These are phyloP conservation scores for Ophioderma brevispina DNA, from an alignment of 35 echinoderm and acorn worm genomes.

Conservation along the genomic window DNA sequence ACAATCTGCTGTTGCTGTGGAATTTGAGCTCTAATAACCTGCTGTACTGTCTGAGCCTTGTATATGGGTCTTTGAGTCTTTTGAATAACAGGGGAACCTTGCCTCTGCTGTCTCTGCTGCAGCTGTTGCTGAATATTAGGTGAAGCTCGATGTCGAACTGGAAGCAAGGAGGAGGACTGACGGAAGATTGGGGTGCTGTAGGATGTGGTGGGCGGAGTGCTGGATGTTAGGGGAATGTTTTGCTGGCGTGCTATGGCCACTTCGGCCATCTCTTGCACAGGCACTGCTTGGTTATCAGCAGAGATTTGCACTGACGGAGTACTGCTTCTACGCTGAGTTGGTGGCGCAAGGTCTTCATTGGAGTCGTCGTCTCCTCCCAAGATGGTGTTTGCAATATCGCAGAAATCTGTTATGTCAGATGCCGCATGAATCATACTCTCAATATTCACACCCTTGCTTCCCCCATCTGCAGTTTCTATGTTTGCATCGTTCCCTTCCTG, in stretches of 20 bases:
- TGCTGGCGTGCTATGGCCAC: neutral
- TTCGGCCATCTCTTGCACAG: constrained; percentile 5
- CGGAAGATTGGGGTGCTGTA: neutral
- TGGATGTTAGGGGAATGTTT: neutral
- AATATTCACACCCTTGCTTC: neutral
- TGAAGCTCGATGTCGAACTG: neutral
- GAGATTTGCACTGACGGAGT: neutral
- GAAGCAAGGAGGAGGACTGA: neutral
- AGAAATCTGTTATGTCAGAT: constrained; percentile 68
- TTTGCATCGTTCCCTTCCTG: neutral
- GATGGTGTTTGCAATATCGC: constrained; percentile 53
- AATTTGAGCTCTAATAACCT: neutral
- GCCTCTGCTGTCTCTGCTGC: neutral
- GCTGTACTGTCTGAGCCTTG: neutral
- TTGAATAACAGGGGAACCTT: neutral
- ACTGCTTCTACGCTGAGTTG: neutral
- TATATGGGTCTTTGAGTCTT: neutral
- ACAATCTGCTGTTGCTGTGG: neutral
- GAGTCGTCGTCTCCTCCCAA: constrained; percentile 19
- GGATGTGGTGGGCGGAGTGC: neutral
- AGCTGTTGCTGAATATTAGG: neutral
- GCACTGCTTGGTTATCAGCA: neutral
- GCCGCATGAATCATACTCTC: constrained; percentile 59
- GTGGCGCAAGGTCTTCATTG: neutral
- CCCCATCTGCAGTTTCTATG: too few relatives aligned